Base-by-base conservation (phyloP, 2,888 invertebrate species). In the Eristalis arbustorum region DNA sequence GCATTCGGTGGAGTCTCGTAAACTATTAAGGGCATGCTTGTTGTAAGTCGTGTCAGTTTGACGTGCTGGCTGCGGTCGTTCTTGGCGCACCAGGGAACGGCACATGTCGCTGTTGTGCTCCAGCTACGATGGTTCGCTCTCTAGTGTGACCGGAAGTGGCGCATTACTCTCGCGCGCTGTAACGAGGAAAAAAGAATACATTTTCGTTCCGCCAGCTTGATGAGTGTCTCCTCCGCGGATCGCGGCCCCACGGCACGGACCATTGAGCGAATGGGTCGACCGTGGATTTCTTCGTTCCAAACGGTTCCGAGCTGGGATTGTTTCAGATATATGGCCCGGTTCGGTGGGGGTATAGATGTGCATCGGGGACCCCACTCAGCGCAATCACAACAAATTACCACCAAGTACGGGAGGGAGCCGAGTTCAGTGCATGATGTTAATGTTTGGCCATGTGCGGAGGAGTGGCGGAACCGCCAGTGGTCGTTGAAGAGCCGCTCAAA, bases 121-220 rank as follows among this genome's bases (percentile, higher is more conserved):
- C 37, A 49, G 49, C 66, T 37, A 31, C 31, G 4, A 31, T 31
- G 42, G 69, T 78, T 74, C 66, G 63, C 69, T 63, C 31, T 69
- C 64, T 34, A 74, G 37, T 83, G 62, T 82, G 83, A 87, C 83
- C 87, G 87, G 87, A 87, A 83, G 87, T 79, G 63, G 72, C 75
- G 57, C 85, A 82, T 87, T 82, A 72, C 66, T 62, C 71, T 57
- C 61, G 63, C 56, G 63, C 56, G 31, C 23, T 23, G 40, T 74
- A 72, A n/a, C 40, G 49, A 37, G 31, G 49, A 40, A 18, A 62
- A 74, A 31, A 22, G n/a, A 23, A 69, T 28, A 71, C 34, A 22
- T n/a, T 69, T 77, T 76, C 23, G 22, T 22, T 73, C 34, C 56
- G 42, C 42, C 61, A 49, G 68, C 40, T 57, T 64, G 37, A 18